Base-by-base conservation (phyloP, 1,140 invertebrate species). In the Adoxophyes honmai region DNA sequence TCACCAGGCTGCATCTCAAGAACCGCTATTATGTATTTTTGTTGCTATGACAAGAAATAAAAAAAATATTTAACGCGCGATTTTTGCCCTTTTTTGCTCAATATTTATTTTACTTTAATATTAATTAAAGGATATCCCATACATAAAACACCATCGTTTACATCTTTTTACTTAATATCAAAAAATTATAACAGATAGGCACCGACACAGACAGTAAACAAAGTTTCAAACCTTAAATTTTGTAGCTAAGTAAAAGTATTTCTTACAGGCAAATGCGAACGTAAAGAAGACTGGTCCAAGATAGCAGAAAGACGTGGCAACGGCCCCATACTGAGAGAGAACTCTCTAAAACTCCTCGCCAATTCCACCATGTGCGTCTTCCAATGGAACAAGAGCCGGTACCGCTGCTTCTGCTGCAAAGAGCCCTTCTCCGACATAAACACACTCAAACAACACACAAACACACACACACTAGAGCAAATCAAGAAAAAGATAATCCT, bases 331-430 rank as follows among this genome's bases (percentile, higher is more conserved):
- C 44, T 86, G 0, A 62, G 85, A 28, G 69, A 78, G 39, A 85
- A 82, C 36, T 81, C 85, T 0, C 37, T 88, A 5, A 78, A 72
- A 58, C 66, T 88, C 0, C 61, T 88, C 0, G 70, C 63, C 5
- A 82, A 88, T 33, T 83, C 81, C 0, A 85, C 79, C 0, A 67
- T 81, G 44, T 79, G 77, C 37, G 72, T 83, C 0, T 88, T 88
- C 34, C 85, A 88, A 59, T 86, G 78, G 78, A 71, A 85, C 52
- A 81, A 78, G 18, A 83, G 85, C 39, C 55, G 74, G 16, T 88
- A 81, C 53, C 60, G 70, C 11, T 88, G 85, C 44, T 81, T 81
- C 55, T 77, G 80, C 57, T 88, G 85, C 58, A 75, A 76, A 39
- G 66, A 83, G 59, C 73, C 74, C 0, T 88, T 86, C 34, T 55